Conservation (phyloP, 1,140 invertebrate species). For the Drosophila truncata region DNA sequence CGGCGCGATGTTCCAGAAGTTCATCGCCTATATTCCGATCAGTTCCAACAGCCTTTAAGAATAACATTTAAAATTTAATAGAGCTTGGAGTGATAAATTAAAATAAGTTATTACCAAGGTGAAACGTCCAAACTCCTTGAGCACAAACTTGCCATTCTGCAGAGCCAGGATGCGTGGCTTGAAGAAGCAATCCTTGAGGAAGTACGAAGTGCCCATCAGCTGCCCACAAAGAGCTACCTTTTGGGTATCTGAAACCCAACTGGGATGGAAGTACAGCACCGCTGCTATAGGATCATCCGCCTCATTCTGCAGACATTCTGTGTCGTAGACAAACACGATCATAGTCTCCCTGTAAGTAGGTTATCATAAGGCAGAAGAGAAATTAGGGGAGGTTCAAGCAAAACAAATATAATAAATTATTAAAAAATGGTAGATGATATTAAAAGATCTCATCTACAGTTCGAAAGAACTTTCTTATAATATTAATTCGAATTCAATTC, state of each 20-base stretch:
- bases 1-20: constrained; percentile 90
- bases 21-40: constrained; percentile 93
- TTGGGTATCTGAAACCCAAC: constrained; percentile 93
- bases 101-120: constrained; percentile 87
- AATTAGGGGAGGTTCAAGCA: background rate
- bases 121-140: constrained; percentile 92
- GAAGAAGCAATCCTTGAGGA: constrained; percentile 90
- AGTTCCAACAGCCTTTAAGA: constrained; percentile 91
- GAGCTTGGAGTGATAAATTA: background rate
- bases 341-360: constrained; percentile 91
- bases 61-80: background rate
- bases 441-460: background rate
- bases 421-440: background rate
- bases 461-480: background rate
- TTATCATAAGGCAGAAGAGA: background rate
- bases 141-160: constrained; percentile 93
- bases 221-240: constrained; percentile 92
- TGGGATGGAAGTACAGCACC: constrained; percentile 94
- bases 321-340: constrained; percentile 95
- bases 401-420: background rate
- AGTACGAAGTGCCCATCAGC: constrained; percentile 92
- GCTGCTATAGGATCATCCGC: constrained; percentile 94
- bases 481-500: background rate
- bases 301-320: constrained; percentile 90
- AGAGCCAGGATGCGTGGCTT: constrained; percentile 90